Conservation (phyloP, 2,888 invertebrate genomes). For the Harmothoe impar region DNA sequence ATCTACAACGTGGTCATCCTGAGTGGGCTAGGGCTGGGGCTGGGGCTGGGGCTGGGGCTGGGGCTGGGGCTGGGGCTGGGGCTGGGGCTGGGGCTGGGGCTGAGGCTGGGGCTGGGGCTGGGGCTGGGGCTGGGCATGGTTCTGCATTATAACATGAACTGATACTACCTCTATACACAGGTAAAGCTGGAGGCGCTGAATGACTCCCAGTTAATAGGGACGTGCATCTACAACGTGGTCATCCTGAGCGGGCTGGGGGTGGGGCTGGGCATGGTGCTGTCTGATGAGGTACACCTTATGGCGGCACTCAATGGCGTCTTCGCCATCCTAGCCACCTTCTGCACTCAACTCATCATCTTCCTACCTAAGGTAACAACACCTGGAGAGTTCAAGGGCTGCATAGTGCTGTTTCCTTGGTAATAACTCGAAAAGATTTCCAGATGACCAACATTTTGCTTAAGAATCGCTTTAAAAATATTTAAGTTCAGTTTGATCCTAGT, state of each 20-base stretch:
- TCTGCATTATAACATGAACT: too few relatives aligned
- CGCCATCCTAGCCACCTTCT: conserved; percentile 73
- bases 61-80: conserved; percentile 71
- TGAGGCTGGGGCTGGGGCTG: too few relatives aligned
- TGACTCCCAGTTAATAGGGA: conserved; percentile 75
- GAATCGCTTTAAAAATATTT: too few relatives aligned
- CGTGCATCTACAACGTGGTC: conserved; percentile 76
- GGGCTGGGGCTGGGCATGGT: too few relatives aligned
- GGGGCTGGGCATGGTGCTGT: conserved; percentile 71
- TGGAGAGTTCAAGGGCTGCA: too few relatives aligned
- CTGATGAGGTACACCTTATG: conserved; percentile 67
- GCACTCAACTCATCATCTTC: conserved; percentile 74
- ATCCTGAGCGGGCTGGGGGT: conserved; percentile 71
- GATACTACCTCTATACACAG: not conserved
- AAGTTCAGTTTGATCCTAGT: not conserved
- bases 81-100: too few relatives aligned
- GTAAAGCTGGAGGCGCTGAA: conserved; percentile 71
- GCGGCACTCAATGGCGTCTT: conserved; percentile 71
- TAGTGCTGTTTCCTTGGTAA: not conserved
- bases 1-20: conserved; percentile 75
- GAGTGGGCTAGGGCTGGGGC: conserved; percentile 71
- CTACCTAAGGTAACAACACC: conserved; percentile 73
- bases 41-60: conserved; percentile 69
- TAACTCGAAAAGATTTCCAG: not conserved
- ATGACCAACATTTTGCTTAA: not conserved